Evolutionary conservation across 2,797 vertebrate genomes (phyloP).

Genomic region (Schizopygopsis malacanthus): DNA sequence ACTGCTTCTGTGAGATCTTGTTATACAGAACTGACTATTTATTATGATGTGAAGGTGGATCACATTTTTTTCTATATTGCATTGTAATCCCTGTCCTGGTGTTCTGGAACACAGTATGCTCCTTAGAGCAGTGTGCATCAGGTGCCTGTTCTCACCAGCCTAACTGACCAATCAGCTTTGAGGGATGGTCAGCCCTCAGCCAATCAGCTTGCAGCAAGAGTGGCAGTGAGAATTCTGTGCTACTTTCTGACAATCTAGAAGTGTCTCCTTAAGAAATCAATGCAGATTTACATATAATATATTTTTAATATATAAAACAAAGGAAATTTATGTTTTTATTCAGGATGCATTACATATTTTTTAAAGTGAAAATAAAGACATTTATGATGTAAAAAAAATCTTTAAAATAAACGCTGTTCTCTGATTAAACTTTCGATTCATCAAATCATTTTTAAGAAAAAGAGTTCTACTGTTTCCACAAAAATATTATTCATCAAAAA

Average conservation of each 20-base stretch:
- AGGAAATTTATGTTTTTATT: neutral
- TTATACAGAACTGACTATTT: neutral
- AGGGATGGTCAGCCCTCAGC: slow-evolving; percentile 63
- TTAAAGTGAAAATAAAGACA: neutral
- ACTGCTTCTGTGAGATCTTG: neutral
- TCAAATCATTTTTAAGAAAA: neutral
- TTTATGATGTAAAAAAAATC: neutral
- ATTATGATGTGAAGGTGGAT: neutral
- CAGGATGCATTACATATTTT: neutral
- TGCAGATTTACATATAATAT: neutral
- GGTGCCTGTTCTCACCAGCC: slow-evolving; percentile 32
- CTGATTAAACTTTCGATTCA: neutral
- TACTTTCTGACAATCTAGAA: slow-evolving; percentile 51
- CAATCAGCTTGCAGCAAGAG: slow-evolving; percentile 66
- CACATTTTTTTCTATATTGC: slow-evolving; percentile 15
- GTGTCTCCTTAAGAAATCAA: neutral
- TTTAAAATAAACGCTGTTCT: neutral
- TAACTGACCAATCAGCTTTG: slow-evolving; percentile 49
- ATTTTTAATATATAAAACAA: neutral
- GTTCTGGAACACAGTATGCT: slow-evolving; percentile 40
- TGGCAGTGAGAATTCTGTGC: slow-evolving; percentile 35
- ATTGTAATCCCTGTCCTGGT: slow-evolving; percentile 34
- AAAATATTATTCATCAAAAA: neutral
- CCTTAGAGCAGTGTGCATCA: slow-evolving; percentile 33
- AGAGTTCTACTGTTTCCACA: neutral